phyloP scores from a whole-genome alignment of 2,797 vertebrate species.

The Orientallactaga sibirica region DNA sequence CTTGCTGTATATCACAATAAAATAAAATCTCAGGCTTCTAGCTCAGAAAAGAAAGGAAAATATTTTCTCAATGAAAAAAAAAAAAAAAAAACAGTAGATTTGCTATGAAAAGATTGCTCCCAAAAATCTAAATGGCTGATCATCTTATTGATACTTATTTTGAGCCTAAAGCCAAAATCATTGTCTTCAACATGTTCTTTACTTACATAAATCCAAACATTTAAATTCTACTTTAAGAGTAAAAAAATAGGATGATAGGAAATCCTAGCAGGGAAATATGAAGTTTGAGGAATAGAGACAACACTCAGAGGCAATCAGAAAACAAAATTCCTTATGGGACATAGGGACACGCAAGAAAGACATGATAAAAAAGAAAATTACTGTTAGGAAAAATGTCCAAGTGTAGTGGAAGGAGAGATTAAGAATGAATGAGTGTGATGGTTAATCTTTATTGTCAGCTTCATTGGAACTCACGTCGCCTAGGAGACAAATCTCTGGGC shows the following conservation, averaged over 20 bases:
- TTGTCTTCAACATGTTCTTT: neutral
- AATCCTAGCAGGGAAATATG: neutral
- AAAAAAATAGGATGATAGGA: neutral
- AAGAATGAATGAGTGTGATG: neutral
- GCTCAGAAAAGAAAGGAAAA: neutral
- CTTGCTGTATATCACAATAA: neutral
- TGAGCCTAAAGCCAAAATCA: neutral
- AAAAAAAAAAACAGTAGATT: neutral
- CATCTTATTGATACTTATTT: neutral
- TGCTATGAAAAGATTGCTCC: neutral
- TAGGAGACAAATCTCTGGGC: no score
- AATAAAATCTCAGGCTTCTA: neutral
- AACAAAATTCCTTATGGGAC: neutral
- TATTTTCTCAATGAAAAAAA: neutral
- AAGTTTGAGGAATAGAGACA: neutral
- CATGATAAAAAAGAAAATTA: neutral
- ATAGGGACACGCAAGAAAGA: fast-evolving
- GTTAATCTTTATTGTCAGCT: no score
- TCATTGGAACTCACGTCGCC: no score
- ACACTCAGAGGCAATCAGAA: neutral
- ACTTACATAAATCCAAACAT: neutral
- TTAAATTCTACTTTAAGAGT: neutral
- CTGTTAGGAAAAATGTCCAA: neutral
- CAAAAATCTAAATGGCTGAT: neutral
- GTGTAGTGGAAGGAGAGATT: neutral